Percentiles rank a stretch among this genome's conserved stretches.
phyloP scores from a whole-genome alignment of 2,888 invertebrate species.

The Horisme vitalbata region DNA sequence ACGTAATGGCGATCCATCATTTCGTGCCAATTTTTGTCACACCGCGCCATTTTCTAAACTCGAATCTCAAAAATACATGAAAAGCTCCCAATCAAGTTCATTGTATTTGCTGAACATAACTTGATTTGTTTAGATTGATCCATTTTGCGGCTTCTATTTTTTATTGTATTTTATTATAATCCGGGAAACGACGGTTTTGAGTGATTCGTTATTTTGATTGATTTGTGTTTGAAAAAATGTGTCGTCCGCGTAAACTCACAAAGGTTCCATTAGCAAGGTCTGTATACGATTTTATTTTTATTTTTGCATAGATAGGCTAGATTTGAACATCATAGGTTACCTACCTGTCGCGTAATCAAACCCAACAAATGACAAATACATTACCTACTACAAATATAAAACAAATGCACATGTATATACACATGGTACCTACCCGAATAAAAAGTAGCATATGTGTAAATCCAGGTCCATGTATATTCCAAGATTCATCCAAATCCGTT shows the following conservation, averaged over 20 bases:
- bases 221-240: constrained; percentile 10
- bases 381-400: too few relatives aligned
- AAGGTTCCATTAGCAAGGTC: background rate
- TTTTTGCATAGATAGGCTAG: too few relatives aligned
- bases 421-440: too few relatives aligned
- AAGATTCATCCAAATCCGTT: too few relatives aligned
- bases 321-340: too few relatives aligned
- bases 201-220: constrained; percentile 30
- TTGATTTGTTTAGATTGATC: constrained; percentile 72
- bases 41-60: constrained; percentile 56
- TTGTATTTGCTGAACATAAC: constrained; percentile 57
- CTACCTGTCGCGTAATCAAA: too few relatives aligned
- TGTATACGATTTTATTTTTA: too few relatives aligned
- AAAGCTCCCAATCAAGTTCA: constrained; percentile 63
- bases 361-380: too few relatives aligned
- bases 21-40: constrained; percentile 55
- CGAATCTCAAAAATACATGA: constrained; percentile 50
- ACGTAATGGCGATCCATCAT: constrained; percentile 55
- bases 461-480: too few relatives aligned
- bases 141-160: constrained; percentile 49
- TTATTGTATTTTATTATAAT: constrained; percentile 47
- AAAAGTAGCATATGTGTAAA: too few relatives aligned
- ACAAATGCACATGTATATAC: too few relatives aligned
- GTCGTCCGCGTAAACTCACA: background rate
- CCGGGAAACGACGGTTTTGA: constrained; percentile 47